phyloP scores from a whole-genome alignment of 2,797 vertebrate species.

The Cottoperca gobio region DNA sequence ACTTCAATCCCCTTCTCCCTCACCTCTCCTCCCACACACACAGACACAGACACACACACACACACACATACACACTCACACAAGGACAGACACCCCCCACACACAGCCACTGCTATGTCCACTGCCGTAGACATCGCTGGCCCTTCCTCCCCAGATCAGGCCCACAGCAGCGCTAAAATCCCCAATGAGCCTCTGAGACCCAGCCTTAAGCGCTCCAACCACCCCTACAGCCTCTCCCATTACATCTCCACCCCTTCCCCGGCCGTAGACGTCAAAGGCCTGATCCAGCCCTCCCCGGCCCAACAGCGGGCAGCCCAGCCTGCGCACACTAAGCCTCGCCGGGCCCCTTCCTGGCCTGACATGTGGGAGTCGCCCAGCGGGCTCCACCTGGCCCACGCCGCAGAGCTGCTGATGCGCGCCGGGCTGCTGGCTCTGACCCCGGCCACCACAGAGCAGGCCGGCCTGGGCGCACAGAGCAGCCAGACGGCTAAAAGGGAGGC shows the following conservation, averaged over 20 bases:
- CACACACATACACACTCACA: slow-evolving; percentile 41
- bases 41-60: slow-evolving; percentile 47
- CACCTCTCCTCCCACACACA: slow-evolving; percentile 64
- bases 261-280: slow-evolving; percentile 90
- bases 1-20: slow-evolving; percentile 75
- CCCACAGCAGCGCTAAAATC: slow-evolving; percentile 95
- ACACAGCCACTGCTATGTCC: slow-evolving; percentile 79
- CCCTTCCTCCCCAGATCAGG: slow-evolving; percentile 89
- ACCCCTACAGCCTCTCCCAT: slow-evolving; percentile 92
- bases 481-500: slow-evolving; percentile 79
- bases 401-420: slow-evolving; percentile 95
- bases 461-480: slow-evolving; percentile 78
- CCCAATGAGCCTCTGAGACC: slow-evolving; percentile 97
- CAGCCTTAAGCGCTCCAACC: slow-evolving; percentile 93
- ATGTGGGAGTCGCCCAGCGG: slow-evolving; percentile 93
- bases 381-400: slow-evolving; percentile 96
- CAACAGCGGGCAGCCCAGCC: slow-evolving; percentile 90
- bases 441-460: slow-evolving; percentile 76
- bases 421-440: slow-evolving; percentile 87
- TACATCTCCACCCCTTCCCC: slow-evolving; percentile 91
- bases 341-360: slow-evolving; percentile 91
- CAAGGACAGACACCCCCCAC: slow-evolving; percentile 67
- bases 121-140: slow-evolving; percentile 85
- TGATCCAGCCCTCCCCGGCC: slow-evolving; percentile 91
- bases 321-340: slow-evolving; percentile 91